Evolutionary conservation across 2,888 invertebrate species (phyloP), one percentile per base, ranked within the genome.

Genomic region (Salticus scenicus): DNA sequence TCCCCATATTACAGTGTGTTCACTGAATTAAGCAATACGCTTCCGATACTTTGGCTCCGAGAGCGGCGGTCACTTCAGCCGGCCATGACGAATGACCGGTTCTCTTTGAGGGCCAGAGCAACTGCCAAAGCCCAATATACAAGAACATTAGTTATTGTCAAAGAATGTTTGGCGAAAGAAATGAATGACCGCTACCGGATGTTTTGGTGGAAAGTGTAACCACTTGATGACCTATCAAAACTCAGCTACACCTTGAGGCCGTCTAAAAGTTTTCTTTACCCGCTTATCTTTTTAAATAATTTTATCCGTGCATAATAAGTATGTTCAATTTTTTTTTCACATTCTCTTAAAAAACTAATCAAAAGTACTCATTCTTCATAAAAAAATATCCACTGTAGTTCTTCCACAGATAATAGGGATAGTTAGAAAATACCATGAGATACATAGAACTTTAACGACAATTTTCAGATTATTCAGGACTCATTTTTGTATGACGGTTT

Each of bases 1-100:
- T 30, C 57, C 74, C 80, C 69, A 69, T 86, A 86, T 86, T 86
- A 86, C 86, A 80, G 71, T 86, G 78, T 80, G 86, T 86, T 80
- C 86, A 80, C 86, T 86, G 86, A 86, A 86, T 86, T 86, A 86
- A 86, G 86, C 86, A 86, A 86, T 86, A 86, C 71, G 79, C 85
- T 85, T 75, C 85, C 85, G 79, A 85, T 71, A 70, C 72, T 80
- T 69, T 76, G 74, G 78, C 69, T 70, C 74, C 84, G 67, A 63
- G 80, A 71, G 80, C 30, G 73, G 78, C 79, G 84, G 84, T 85
- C 84, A 85, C 84, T 84, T 57, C 78, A 66, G 67, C 69, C 57
- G 71, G 51, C 69, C 86, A 86, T 86, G 86, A 86, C 86, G 80
- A 76, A 86, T 86, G 80, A 73, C 80, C 75, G 63, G 72, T 72